Base-by-base conservation (phyloP, 2,888 invertebrate genomes). In the Sycophila texana region DNA sequence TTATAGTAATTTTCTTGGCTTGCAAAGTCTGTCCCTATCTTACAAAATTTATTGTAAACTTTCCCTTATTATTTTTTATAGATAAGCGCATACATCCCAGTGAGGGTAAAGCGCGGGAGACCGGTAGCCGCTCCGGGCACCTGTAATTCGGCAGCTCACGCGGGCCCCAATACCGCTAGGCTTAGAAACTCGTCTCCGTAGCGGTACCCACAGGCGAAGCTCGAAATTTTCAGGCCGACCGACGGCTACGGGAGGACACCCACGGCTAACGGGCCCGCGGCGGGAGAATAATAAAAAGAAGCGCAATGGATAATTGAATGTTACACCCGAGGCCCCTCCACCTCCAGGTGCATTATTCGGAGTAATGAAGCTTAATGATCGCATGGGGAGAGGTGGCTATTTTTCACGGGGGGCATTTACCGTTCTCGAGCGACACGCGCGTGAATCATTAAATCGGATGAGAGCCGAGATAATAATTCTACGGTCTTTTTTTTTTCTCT, bases 281-380 rank as follows among this genome's bases (percentile, higher is more conserved):
- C 13, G 20, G 22, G 18, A 22, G 51, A 61, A 18, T 63, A 30
- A 53, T 53, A 53, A 30, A 73, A 26, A 26, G 26, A 26, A 26
- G 26, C 26, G 26, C 26, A 26, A 26, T 26, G 26, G 63, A 1
- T 74, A 74, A 74, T 74, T 74, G 74, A 74, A 66, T 74, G 66
- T 74, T 74, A 74, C 63, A 63, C 65, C 74, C 63, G 61, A 3
- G 26, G 2, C 26, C 26, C 26, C 26, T 26, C 26, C 53, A 49
- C n/a, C 47, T 58, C 57, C 57, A 26, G 53, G 18, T 4, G 26
- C 18, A 16, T 70, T 70, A 57, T 20, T 30, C 4, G 16, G 39
- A 7, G 53, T 73, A 73, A 73, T 73, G 63, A 55, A 65, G 65
- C 14, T 47, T 73, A 55, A 73, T 65, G 53, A 30, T 22, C 65